Conservation (phyloP, 1,140 invertebrate genomes). For the Drosophila equinoxialis region DNA sequence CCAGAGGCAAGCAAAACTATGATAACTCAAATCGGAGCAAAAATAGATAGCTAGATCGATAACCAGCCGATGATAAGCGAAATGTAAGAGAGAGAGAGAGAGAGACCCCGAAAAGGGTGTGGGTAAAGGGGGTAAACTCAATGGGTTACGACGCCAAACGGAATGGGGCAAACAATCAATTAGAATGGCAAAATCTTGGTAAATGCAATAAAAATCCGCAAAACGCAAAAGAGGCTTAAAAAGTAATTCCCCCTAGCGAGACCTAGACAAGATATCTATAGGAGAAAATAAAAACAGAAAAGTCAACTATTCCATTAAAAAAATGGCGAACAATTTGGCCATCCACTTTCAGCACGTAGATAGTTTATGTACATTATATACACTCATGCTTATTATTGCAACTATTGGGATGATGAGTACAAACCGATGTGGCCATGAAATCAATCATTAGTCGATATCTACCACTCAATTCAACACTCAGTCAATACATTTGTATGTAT, state of each 20-base stretch:
- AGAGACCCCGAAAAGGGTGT: background rate
- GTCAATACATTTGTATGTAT: background rate
- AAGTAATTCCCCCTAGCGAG: conserved; percentile 66
- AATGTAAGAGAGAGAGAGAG: conserved; percentile 1
- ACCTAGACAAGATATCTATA: conserved; percentile 39
- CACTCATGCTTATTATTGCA: background rate
- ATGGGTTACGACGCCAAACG: conserved; percentile 37
- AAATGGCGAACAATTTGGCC: conserved; percentile 35
- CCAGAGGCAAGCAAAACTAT: conserved; percentile 30
- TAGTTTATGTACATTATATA: background rate
- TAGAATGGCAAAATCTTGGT: conserved; percentile 77
- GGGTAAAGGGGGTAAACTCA: background rate
- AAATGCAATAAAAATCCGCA: conserved; percentile 73
- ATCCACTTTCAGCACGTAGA: background rate
- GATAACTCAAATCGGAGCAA: conserved; percentile 64
- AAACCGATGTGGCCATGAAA: conserved; percentile 44
- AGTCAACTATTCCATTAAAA: conserved; percentile 24
- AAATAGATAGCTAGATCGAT: conserved; percentile 70
- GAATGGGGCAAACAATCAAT: conserved; percentile 72
- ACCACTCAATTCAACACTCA: conserved; percentile 27
- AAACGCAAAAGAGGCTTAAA: conserved; percentile 75
- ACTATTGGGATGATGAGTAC: conserved; percentile 13
- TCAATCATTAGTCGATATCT: conserved; percentile 46
- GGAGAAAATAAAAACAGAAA: conserved; percentile 30
- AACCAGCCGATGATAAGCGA: conserved; percentile 58